Evolutionary conservation across 2,113 vertebrate species (phyloP), one percentile per base, ranked within the genome.

Genomic region (Tretioscincus oriximinensis): DNA sequence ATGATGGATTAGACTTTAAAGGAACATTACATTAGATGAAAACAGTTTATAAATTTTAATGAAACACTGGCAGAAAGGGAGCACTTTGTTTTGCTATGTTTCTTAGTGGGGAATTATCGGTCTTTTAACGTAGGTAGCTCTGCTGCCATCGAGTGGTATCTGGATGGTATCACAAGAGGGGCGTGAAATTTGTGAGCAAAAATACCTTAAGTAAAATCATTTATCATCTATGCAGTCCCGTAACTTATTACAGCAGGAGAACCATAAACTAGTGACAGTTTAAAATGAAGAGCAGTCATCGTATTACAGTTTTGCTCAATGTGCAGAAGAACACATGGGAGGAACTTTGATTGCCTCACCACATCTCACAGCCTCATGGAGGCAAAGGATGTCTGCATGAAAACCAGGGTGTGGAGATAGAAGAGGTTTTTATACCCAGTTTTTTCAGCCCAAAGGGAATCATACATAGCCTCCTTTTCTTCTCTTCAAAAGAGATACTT

Each of bases 141-240:
- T 73, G 60, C 73, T 86, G 87, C 93, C 94, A 95, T 93, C 95
- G 95, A 92, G 94, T 90, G 95, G 70, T 4, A 0, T 0, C 64
- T 45, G 1, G 91, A 87, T 41, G 78, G 72, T 88, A 88, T 35
- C 20, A 22, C 8, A 6, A 9, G 9, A 5, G 9, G 58, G 11
- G 29, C 0, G n/a, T 41, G 16, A 69, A 45, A 35, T 20, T 4
- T 74, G 31, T 16, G 2, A 35, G n/a, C 28, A 41, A 1, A 11
- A 61, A 3, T 76, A 5, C 7, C 7, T 64, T 76, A 26, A 12
- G 14, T 45, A 7, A 45, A 64, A 76, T 22, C 29, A 41, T 61
- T 28, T 24, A 60, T 60, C 21, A 58, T 21, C 28, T 61, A 60
- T 35, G 12, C 54, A 26, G 10, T 29, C 1, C 20, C 8, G 21